Evolutionary conservation across 2,888 invertebrate species (phyloP).

Genomic region (Thereva nobilitata): DNA sequence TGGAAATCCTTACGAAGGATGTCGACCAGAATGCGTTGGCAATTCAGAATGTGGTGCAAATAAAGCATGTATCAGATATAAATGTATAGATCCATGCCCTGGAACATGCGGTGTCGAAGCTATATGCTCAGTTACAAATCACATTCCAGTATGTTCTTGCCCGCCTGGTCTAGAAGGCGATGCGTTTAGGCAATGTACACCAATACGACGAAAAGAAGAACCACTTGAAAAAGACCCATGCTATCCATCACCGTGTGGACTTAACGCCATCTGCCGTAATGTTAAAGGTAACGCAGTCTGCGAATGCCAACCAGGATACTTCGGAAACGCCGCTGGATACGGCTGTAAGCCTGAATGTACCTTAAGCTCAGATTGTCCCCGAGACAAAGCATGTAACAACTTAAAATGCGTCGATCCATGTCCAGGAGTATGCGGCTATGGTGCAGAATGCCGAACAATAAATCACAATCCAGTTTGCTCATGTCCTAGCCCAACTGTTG

Average conservation of each 20-base stretch:
- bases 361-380: conserved; percentile 78
- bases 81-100: conserved; percentile 81
- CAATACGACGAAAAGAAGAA: conserved; percentile 46
- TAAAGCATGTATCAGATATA: conserved; percentile 78
- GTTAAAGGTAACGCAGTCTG: conserved; percentile 66
- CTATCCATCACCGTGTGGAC: conserved; percentile 75
- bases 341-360: conserved; percentile 83
- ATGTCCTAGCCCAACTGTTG: conserved; percentile 72
- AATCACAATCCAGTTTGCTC: conserved; percentile 86
- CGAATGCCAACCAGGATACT: conserved; percentile 75
- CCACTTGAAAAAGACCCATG: conserved; percentile 62
- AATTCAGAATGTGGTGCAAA: conserved; percentile 85
- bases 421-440: conserved; percentile 76
- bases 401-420: conserved; percentile 82
- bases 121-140: conserved; percentile 74
- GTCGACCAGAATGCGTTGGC: conserved; percentile 82
- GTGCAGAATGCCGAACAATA: conserved; percentile 76
- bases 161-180: conserved; percentile 67
- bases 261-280: conserved; percentile 71
- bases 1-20: conserved; percentile 76
- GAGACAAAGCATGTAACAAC: conserved; percentile 74
- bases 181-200: conserved; percentile 63
- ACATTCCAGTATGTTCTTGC: conserved; percentile 68
- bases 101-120: conserved; percentile 84
- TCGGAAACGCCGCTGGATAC: conserved; percentile 68